phyloP scores from a whole-genome alignment of 2,113 vertebrate genomes.

The Eonycteris spelaea region DNA sequence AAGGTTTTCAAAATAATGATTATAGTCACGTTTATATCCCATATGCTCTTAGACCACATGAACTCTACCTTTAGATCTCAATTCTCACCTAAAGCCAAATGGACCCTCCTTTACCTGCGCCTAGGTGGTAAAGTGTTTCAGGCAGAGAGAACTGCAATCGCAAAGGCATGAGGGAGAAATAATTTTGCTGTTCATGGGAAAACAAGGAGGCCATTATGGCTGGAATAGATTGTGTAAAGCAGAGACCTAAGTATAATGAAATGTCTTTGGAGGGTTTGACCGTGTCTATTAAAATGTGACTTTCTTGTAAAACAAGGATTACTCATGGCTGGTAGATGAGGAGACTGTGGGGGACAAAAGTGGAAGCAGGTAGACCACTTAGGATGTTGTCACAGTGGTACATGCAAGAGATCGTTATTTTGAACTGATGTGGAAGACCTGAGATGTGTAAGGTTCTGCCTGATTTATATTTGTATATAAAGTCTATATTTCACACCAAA shows the following conservation, averaged over 20 bases:
- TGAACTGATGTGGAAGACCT: not conserved
- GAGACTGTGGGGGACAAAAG: not conserved
- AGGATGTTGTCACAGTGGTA: not conserved
- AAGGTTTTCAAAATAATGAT: not conserved
- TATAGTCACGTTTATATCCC: not conserved
- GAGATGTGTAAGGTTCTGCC: not conserved
- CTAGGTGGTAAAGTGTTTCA: not conserved
- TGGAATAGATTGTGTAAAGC: not conserved
- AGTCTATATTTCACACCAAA: not conserved
- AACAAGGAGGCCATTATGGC: not conserved
- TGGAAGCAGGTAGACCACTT: not conserved
- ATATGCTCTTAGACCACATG: not conserved
- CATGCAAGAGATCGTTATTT: not conserved
- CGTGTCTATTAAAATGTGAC: not conserved
- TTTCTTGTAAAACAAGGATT: not conserved
- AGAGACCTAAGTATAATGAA: not conserved
- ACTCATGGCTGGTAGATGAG: not conserved
- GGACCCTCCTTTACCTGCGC: not conserved
- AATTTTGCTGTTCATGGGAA: not conserved
- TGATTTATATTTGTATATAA: not conserved
- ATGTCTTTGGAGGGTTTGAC: not conserved
- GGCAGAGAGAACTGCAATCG: not conserved
- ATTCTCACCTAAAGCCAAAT: not conserved
- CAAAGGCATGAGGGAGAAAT: too few species aligned
- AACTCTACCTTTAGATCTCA: not conserved